Conservation (phyloP, 2,113 vertebrate genomes). For the Corynorhinus townsendii region DNA sequence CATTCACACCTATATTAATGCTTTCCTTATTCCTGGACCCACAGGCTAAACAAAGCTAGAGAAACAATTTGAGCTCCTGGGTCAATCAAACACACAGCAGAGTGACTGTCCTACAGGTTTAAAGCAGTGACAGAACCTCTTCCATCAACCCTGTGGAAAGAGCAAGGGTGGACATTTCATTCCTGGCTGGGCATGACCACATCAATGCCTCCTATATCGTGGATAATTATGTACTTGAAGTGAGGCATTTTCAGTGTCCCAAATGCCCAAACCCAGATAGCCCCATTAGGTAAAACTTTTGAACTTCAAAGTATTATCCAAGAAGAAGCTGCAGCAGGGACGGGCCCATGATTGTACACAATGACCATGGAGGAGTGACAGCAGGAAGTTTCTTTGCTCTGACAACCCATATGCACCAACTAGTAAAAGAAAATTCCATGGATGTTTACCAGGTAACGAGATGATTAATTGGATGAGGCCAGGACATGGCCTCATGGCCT, state of each 20-base stretch:
- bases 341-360: constrained; percentile 89
- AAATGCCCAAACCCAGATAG: constrained; percentile 96
- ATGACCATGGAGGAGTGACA: constrained; percentile 90
- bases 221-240: constrained; percentile 95
- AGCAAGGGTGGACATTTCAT: not conserved
- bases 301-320: constrained; percentile 90
- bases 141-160: not conserved
- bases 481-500: too few relatives aligned
- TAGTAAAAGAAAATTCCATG: constrained; percentile 88
- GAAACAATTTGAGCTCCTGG: constrained; percentile 87
- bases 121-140: not conserved
- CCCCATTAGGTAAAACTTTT: constrained; percentile 92
- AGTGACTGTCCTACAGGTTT: not conserved
- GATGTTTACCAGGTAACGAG: constrained; percentile 94
- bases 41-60: constrained; percentile 89
- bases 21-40: constrained; percentile 88
- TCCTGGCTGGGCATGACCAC: not conserved
- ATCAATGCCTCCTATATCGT: not conserved
- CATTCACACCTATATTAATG: constrained; percentile 90
- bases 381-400: constrained; percentile 94
- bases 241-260: constrained; percentile 90
- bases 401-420: constrained; percentile 87
- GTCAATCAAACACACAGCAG: not conserved
- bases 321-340: constrained; percentile 85
- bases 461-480: constrained; percentile 95